Conservation (phyloP, 1,140 invertebrate species). For the Camponotus vicinus region DNA sequence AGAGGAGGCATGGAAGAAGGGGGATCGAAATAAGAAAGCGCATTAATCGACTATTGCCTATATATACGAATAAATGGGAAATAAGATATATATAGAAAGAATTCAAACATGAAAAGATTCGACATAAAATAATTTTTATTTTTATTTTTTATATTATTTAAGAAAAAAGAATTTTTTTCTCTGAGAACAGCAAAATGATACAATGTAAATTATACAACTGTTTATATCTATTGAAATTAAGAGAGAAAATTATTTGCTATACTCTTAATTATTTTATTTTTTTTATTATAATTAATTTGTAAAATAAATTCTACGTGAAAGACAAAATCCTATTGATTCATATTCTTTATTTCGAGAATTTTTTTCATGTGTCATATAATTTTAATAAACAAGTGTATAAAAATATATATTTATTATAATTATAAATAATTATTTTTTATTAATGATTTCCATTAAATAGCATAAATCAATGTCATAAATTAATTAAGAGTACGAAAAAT, state of each 20-base stretch:
- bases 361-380: too few species aligned
- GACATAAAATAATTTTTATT: neutral
- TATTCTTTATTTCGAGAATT: too few species aligned
- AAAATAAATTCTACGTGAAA: too few species aligned
- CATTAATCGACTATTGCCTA: conserved; percentile 23
- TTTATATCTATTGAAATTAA: neutral
- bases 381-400: too few species aligned
- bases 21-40: neutral
- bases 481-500: too few species aligned
- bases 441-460: too few species aligned
- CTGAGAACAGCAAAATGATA: neutral
- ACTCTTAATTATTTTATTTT: neutral
- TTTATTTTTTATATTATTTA: neutral
- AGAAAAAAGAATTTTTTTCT: neutral
- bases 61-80: neutral
- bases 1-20: neutral
- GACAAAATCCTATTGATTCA: too few species aligned
- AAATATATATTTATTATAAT: too few species aligned
- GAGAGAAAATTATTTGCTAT: neutral
- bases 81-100: neutral
- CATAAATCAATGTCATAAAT: too few species aligned
- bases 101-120: conserved; percentile 19
- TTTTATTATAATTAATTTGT: too few species aligned
- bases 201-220: neutral
- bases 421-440: too few species aligned